Percentiles rank a stretch among this genome's conserved stretches.
Conservation (phyloP, 2,888 invertebrate species). For the Mactromeris polynyma region DNA sequence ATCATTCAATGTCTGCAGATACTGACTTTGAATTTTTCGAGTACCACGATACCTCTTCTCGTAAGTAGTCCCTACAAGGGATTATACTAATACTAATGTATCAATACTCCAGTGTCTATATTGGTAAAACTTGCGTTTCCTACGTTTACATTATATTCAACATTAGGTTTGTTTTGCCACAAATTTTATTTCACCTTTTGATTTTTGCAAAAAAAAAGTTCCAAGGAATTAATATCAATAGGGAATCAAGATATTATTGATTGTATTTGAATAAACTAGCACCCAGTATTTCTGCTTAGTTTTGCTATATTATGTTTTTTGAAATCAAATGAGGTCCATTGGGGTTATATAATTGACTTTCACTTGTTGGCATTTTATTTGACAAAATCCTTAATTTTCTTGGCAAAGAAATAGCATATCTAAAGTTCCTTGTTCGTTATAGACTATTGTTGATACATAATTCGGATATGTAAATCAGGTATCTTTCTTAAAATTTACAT, state of each 20-base stretch:
- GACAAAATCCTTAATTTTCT: conserved; percentile 8
- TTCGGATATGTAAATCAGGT: neutral
- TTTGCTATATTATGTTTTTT: conserved; percentile 12
- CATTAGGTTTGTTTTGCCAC: conserved; percentile 31
- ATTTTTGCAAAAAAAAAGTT: conserved; percentile 18
- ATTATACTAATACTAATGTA: conserved; percentile 3
- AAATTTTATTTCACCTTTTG: conserved; percentile 21
- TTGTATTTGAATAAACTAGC: conserved; percentile 13
- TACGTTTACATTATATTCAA: conserved; percentile 26
- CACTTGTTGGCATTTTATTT: neutral
- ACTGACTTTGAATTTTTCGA: conserved; percentile 68
- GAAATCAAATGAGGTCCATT: conserved; percentile 18
- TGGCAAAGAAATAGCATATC: neutral
- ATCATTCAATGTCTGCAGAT: conserved; percentile 60
- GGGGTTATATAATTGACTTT: neutral
- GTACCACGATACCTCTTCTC: conserved; percentile 61
- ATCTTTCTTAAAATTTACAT: neutral
- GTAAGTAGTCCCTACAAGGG: conserved; percentile 60
- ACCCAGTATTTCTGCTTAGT: conserved; percentile 8
- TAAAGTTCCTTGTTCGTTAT: neutral
- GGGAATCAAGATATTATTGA: neutral
- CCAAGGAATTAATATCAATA: neutral
- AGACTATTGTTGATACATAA: neutral
- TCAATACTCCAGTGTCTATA: conserved; percentile 16
- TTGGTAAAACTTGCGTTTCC: conserved; percentile 27